Conservation (phyloP, 92 coral and sea anemone genomes). For the Porites divaricata region DNA sequence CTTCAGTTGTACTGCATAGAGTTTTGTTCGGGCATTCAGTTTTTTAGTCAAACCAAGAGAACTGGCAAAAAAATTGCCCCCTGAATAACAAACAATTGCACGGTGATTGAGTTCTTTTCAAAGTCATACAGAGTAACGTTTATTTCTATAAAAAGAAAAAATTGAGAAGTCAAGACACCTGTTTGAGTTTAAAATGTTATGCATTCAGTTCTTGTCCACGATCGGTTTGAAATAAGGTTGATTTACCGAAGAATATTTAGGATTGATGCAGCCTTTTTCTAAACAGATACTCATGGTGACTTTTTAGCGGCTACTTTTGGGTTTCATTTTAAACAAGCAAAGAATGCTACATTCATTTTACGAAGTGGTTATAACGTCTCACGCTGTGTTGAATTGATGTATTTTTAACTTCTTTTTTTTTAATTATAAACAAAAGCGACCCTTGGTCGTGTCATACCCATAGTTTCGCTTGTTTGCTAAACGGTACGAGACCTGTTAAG, state of each 20-base stretch:
- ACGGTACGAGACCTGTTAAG: not conserved
- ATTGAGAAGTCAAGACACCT: not conserved
- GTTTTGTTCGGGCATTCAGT: too few species aligned
- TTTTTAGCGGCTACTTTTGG: not conserved
- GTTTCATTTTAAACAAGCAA: not conserved
- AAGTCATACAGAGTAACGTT: not conserved
- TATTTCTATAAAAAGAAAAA: not conserved
- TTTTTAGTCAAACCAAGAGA: too few species aligned
- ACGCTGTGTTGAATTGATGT: conserved; percentile 21
- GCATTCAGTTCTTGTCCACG: not conserved
- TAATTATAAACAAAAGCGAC: not conserved
- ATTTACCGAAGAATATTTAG: not conserved
- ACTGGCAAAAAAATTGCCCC: not conserved
- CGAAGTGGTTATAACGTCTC: not conserved
- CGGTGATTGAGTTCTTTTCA: conserved; percentile 9
- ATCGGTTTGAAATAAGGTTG: not conserved
- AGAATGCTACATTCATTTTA: not conserved
- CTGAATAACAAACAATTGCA: not conserved
- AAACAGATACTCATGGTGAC: not conserved
- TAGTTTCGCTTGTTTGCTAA: not conserved
- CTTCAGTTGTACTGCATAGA: too few species aligned
- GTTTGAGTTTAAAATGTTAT: not conserved
- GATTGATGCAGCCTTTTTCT: not conserved
- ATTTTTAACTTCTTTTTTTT: not conserved
- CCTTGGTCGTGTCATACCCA: not conserved